A percentile compares a stretch with the other conserved stretches of the same genome.
Conservation (phyloP, 2,113 vertebrate genomes). For the Prunella himalayana region DNA sequence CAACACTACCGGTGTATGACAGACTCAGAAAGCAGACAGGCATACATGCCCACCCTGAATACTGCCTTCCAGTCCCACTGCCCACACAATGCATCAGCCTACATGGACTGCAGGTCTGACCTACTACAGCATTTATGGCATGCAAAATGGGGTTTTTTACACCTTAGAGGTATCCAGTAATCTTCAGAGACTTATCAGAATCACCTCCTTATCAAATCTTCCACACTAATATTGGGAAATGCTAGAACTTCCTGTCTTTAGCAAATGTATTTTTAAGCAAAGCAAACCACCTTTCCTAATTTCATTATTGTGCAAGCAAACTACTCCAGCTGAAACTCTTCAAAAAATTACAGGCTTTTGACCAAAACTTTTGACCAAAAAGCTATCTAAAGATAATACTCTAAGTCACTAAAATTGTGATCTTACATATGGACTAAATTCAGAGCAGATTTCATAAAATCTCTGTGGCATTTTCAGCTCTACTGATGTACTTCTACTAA, state of each 20-base stretch:
- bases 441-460: neutral
- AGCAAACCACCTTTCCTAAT: neutral
- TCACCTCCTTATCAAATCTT: neutral
- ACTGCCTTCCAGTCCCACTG: neutral
- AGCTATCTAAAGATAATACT: neutral
- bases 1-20: neutral
- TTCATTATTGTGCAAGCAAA: neutral
- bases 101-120: neutral
- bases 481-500: neutral
- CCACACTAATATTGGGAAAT: neutral
- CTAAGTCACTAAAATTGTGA: neutral
- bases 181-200: neutral
- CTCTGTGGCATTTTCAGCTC: neutral
- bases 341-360: neutral
- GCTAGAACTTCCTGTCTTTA: neutral
- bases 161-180: neutral
- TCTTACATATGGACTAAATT: neutral
- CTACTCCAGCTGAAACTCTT: neutral
- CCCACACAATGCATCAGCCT: neutral
- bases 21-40: neutral
- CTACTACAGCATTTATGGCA: neutral
- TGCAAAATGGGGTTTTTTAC: neutral
- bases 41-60: neutral
- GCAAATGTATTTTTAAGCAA: neutral
- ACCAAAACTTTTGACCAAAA: neutral